Conservation (phyloP, 1,140 invertebrate genomes). For the Spodoptera frugiperda region DNA sequence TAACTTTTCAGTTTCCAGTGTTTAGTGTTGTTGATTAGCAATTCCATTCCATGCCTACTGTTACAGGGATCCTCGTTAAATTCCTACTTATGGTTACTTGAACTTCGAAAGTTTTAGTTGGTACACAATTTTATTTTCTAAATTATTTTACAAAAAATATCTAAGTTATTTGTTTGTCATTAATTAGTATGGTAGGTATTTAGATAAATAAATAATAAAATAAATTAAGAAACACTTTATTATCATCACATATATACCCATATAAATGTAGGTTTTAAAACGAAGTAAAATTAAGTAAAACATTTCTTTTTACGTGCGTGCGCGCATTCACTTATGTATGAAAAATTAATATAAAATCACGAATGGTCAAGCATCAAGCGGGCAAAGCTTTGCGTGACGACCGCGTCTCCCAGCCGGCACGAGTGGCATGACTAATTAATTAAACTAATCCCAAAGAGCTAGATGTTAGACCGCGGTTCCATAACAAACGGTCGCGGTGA, state of each 20-base stretch:
- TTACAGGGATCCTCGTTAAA: constrained; percentile 12
- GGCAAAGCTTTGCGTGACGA: constrained; percentile 34
- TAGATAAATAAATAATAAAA: too few relatives aligned
- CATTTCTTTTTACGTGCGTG: constrained; percentile 1
- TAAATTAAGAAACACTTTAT: too few relatives aligned
- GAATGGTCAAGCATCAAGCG: neutral
- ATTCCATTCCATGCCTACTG: constrained; percentile 24
- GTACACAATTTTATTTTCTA: too few relatives aligned
- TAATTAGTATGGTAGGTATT: too few relatives aligned
- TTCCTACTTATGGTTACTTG: too few relatives aligned
- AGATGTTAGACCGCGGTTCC: constrained; percentile 17
- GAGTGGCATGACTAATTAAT: constrained; percentile 47
- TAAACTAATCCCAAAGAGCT: constrained; percentile 43
- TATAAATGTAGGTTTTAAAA: neutral
- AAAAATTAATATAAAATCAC: constrained; percentile 24
- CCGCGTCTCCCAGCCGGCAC: constrained; percentile 10
- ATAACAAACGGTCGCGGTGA: constrained; percentile 58
- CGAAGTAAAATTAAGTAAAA: neutral
- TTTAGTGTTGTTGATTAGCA: constrained; percentile 51
- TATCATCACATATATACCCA: too few relatives aligned
- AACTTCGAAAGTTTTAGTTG: too few relatives aligned
- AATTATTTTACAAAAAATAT: too few relatives aligned
- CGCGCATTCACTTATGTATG: constrained; percentile 16
- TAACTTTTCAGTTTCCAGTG: constrained; percentile 50
- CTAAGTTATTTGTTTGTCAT: too few relatives aligned